Evolutionary conservation across 2,113 vertebrate species (phyloP).

Genomic region (Pogonocichla stellata): DNA sequence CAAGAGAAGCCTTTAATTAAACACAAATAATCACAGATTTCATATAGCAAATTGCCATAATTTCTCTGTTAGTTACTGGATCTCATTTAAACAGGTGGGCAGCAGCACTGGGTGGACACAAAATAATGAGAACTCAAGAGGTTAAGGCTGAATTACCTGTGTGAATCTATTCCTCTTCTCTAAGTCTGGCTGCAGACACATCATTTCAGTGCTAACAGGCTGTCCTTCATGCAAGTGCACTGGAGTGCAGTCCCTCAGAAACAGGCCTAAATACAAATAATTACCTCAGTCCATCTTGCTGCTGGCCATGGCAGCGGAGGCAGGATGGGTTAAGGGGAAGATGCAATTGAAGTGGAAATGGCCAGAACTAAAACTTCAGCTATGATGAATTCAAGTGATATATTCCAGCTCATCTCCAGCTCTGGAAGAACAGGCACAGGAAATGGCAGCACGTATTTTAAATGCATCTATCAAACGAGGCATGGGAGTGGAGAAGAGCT

Average conservation of each 20-base stretch:
- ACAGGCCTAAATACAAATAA: slow-evolving; percentile 32
- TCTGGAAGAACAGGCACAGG: not conserved
- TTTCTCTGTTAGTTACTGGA: slow-evolving; percentile 42
- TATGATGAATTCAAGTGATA: not conserved
- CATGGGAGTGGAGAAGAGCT: not conserved
- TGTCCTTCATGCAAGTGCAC: slow-evolving; percentile 35
- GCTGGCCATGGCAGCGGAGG: not conserved
- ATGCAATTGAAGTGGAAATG: slow-evolving; percentile 39
- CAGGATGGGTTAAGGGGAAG: not conserved
- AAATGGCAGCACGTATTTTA: not conserved
- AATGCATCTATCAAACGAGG: slow-evolving; percentile 3
- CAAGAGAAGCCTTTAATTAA: slow-evolving; percentile 70
- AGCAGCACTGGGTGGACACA: not conserved
- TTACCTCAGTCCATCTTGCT: slow-evolving; percentile 33
- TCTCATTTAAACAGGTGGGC: slow-evolving; percentile 42
- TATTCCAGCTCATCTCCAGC: slow-evolving; percentile 2
- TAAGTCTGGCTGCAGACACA: not conserved
- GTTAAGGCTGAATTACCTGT: slow-evolving; percentile 15
- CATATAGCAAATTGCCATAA: slow-evolving; percentile 58
- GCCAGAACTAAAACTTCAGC: slow-evolving; percentile 21
- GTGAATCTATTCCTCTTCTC: slow-evolving; percentile 10
- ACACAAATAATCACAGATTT: slow-evolving; percentile 73
- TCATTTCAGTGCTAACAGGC: slow-evolving; percentile 34
- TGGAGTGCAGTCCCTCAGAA: slow-evolving; percentile 17
- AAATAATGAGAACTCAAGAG: slow-evolving; percentile 44